Conservation (phyloP, 2,113 vertebrate genomes). For the Zootoca vivipara region DNA sequence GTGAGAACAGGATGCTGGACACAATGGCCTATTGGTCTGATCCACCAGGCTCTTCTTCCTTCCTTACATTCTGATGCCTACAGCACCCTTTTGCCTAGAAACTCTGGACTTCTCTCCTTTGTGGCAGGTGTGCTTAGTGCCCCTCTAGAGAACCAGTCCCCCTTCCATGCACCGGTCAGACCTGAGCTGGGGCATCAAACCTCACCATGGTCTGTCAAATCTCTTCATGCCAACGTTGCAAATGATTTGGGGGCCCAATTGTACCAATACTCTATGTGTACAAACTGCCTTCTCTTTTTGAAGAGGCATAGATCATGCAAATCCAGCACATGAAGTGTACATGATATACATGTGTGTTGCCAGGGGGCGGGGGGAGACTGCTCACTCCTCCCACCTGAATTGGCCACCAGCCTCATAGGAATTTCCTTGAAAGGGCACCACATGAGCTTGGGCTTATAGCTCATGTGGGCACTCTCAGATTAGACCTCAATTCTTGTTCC, state of each 20-base stretch:
- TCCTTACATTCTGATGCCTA: not conserved
- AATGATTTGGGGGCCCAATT: not conserved
- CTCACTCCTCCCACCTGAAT: not conserved
- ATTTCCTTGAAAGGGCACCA: not conserved
- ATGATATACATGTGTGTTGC: not conserved
- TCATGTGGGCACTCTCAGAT: not conserved
- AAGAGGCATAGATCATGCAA: not conserved
- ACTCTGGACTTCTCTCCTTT: not conserved
- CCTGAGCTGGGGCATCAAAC: not conserved
- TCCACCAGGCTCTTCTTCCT: not conserved
- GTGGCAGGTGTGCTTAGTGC: not conserved
- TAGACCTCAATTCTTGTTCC: not conserved
- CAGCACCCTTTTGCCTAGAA: not conserved
- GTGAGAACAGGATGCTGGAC: not conserved
- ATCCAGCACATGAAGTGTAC: not conserved
- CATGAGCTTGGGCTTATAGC: not conserved
- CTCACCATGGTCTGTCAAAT: not conserved
- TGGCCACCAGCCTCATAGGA: not conserved
- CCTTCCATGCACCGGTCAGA: not conserved
- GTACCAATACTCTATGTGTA: no score
- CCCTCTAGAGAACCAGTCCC: not conserved
- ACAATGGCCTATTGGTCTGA: not conserved
- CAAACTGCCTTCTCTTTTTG: not conserved
- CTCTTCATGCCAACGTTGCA: not conserved
- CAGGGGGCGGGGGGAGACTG: not conserved